Percentiles rank a stretch among this genome's conserved stretches.
These are phyloP conservation scores for Liodrosophila aerea DNA, from an alignment of 2,888 invertebrate species.

Conservation along the genomic window DNA sequence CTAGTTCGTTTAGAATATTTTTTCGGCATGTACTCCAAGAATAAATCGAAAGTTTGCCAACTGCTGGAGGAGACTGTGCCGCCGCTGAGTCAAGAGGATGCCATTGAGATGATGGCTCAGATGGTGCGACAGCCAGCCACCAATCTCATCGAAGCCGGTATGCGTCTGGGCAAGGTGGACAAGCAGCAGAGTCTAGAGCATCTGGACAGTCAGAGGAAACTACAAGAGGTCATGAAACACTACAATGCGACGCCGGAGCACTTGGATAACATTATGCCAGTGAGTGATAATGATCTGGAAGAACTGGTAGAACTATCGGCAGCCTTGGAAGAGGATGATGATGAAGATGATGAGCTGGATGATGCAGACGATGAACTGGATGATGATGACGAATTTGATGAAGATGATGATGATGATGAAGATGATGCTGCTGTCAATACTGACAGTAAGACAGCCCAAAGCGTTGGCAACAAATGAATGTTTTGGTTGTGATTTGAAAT, in stretches of 20 bases:
- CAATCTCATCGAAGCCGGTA: slow-evolving; percentile 43
- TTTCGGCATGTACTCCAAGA: slow-evolving; percentile 45
- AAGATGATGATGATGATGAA: slow-evolving; percentile 18
- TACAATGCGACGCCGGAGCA: slow-evolving; percentile 33
- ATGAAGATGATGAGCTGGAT: slow-evolving; percentile 17
- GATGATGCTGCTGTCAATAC: slow-evolving; percentile 1
- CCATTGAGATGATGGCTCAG: slow-evolving; percentile 43
- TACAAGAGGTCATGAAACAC: slow-evolving; percentile 46
- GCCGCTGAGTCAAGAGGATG: slow-evolving; percentile 47
- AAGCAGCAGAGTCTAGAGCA: slow-evolving; percentile 37
- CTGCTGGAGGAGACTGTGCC: slow-evolving; percentile 42
- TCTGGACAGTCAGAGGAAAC: slow-evolving; percentile 45
- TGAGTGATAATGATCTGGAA: slow-evolving; percentile 39
- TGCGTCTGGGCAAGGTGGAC: slow-evolving; percentile 28
- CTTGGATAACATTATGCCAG: slow-evolving; percentile 54
- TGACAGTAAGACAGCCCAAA: too few relatives aligned
- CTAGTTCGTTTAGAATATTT: slow-evolving; percentile 1
- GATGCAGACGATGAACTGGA: slow-evolving; percentile 19
- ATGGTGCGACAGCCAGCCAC: slow-evolving; percentile 50
- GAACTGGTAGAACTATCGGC: slow-evolving; percentile 32
- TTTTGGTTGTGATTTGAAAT: too few relatives aligned
- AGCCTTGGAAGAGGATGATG: slow-evolving; percentile 3
- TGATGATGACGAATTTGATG: slow-evolving; percentile 6
- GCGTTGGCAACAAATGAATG: too few relatives aligned
- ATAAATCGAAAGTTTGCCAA: slow-evolving; percentile 61